A percentile compares a stretch with the other conserved stretches of the same genome.
Evolutionary conservation across 2,797 vertebrate species (phyloP).

Genomic region (Onychomys torridus): DNA sequence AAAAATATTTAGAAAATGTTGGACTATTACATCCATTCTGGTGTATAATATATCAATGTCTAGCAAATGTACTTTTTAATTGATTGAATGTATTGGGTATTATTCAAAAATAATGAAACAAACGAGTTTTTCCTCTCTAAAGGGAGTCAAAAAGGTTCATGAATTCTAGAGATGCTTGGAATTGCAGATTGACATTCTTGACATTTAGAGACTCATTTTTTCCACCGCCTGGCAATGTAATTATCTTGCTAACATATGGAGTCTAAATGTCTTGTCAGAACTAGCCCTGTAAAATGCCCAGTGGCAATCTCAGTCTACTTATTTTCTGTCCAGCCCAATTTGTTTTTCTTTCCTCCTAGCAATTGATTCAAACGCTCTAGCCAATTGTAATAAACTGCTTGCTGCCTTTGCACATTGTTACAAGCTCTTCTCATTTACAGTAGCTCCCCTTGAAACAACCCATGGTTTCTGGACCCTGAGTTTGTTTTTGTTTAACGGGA

Average conservation of each 20-base stretch:
- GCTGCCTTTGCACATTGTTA: conserved; percentile 30
- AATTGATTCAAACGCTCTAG: conserved; percentile 61
- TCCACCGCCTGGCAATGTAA: not conserved
- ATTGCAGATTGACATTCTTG: conserved; percentile 46
- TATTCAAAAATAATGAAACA: conserved; percentile 36
- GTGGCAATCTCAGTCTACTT: conserved; percentile 44
- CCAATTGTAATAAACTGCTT: conserved; percentile 45
- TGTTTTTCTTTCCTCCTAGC: not conserved
- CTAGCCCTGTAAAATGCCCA: conserved; percentile 38
- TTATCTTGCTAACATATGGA: conserved; percentile 54
- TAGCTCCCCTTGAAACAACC: not conserved
- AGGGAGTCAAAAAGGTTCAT: not conserved
- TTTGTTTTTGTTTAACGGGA: not conserved
- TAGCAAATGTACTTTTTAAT: conserved; percentile 48
- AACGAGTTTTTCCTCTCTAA: not conserved
- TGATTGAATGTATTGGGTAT: not conserved
- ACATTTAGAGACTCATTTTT: conserved; percentile 21
- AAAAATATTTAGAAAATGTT: not conserved
- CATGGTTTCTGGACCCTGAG: not conserved
- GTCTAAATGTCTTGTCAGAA: conserved; percentile 56
- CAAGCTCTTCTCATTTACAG: conserved; percentile 46
- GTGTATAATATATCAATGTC: not conserved
- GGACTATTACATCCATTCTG: not conserved
- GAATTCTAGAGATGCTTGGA: conserved; percentile 46
- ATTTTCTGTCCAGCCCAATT: conserved; percentile 57